phyloP scores from a whole-genome alignment of 2,888 invertebrate genomes.

The Eristalis arbustorum region DNA sequence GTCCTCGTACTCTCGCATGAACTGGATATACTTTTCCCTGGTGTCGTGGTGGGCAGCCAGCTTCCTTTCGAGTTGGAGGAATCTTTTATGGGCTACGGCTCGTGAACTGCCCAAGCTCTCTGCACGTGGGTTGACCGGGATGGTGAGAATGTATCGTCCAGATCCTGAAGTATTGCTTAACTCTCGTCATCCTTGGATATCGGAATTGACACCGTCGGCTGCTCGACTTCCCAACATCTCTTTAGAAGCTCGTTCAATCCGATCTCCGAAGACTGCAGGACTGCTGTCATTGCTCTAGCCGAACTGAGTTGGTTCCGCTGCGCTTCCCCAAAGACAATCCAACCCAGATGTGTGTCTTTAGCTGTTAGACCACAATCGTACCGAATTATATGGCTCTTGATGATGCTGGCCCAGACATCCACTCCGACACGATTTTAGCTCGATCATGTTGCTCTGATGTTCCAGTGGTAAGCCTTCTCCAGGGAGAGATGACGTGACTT shows the following conservation, averaged over 20 bases:
- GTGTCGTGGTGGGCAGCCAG: too few species aligned
- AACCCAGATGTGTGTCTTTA: background rate
- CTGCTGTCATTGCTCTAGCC: too few species aligned
- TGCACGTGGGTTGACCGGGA: background rate
- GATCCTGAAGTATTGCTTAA: conserved; percentile 12
- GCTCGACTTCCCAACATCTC: conserved; percentile 6
- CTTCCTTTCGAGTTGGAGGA: too few species aligned
- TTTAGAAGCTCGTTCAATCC: background rate
- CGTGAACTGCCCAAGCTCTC: background rate
- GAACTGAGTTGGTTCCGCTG: background rate
- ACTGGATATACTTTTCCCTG: too few species aligned
- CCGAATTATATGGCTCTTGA: too few species aligned
- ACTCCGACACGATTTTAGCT: too few species aligned
- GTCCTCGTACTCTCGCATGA: too few species aligned
- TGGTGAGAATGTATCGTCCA: conserved; percentile 21
- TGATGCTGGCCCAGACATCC: too few species aligned
- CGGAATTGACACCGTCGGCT: background rate
- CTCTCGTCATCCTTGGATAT: conserved; percentile 15
- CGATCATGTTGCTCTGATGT: too few species aligned
- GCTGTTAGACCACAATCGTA: too few species aligned
- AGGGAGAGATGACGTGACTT: background rate
- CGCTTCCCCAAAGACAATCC: background rate
- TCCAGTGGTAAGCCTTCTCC: background rate
- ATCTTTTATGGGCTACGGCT: too few species aligned
- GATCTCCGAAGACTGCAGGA: too few species aligned